A percentile compares a stretch with the other conserved stretches of the same genome.
Conservation (phyloP, 2,888 invertebrate species). For the Reticulitermes lucifugus region DNA sequence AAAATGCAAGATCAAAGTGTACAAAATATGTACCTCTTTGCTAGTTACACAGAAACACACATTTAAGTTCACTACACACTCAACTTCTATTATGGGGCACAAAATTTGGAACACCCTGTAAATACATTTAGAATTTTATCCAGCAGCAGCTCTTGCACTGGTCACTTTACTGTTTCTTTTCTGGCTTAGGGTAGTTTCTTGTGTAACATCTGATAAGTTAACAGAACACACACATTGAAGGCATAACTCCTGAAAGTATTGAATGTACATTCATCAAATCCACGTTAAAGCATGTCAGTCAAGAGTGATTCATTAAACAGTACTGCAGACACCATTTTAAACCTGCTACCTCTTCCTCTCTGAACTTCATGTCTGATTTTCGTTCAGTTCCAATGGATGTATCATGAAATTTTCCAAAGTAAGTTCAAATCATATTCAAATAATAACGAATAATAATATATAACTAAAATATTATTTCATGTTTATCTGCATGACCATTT, state of each 20-base stretch:
- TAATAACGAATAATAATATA: too few species aligned
- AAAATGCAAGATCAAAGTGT: neutral
- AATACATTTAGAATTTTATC: neutral
- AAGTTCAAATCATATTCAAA: too few species aligned
- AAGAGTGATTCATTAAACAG: neutral
- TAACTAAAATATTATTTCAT: too few species aligned
- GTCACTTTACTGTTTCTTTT: neutral
- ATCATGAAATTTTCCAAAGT: too few species aligned
- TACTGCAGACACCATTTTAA: conserved; percentile 15
- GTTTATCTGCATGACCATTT: too few species aligned
- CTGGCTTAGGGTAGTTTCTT: neutral
- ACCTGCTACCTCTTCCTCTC: neutral
- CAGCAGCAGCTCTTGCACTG: neutral
- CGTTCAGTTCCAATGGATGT: too few species aligned
- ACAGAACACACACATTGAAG: neutral
- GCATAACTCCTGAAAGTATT: neutral
- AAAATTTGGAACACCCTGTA: conserved; percentile 5
- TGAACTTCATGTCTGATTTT: neutral
- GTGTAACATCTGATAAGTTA: neutral
- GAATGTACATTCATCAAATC: neutral
- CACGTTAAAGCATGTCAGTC: neutral
- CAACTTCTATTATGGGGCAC: conserved; percentile 7
- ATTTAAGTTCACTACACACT: neutral
- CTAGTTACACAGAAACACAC: conserved; percentile 11
- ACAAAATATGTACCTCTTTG: neutral